Evolutionary conservation across 2,888 invertebrate genomes (phyloP).

Genomic region (Diarsia dahlii): DNA sequence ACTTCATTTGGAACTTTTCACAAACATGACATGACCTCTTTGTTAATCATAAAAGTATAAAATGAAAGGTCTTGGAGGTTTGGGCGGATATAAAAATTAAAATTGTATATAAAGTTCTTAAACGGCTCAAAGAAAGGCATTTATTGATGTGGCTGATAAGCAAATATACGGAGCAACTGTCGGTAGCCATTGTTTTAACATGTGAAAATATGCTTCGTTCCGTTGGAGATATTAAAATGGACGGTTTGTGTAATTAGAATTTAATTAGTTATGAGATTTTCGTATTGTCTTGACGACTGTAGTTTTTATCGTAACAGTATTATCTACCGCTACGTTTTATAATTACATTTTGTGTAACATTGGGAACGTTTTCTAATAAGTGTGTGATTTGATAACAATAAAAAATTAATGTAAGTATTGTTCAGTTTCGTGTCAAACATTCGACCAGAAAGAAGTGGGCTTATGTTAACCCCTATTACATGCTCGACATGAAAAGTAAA

Average conservation of each 20-base stretch:
- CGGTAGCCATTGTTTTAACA: constrained; percentile 88
- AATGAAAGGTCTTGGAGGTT: constrained; percentile 60
- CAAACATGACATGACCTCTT: constrained; percentile 59
- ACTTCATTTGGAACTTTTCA: constrained; percentile 69
- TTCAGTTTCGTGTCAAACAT: constrained; percentile 4
- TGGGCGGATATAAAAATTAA: constrained; percentile 81
- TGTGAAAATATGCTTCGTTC: constrained; percentile 85
- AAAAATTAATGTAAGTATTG: not conserved
- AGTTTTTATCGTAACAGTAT: constrained; percentile 27
- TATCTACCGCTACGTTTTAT: constrained; percentile 1
- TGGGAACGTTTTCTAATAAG: constrained; percentile 20
- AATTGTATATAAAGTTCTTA: constrained; percentile 83
- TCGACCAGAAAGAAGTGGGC: constrained; percentile 24
- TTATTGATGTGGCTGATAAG: constrained; percentile 86
- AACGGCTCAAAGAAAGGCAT: constrained; percentile 85
- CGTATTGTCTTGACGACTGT: constrained; percentile 43
- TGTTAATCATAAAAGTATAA: not conserved
- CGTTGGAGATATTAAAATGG: constrained; percentile 80
- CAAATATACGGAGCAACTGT: constrained; percentile 82
- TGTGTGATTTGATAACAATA: not conserved
- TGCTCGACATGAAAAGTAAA: constrained; percentile 3
- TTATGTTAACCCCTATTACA: constrained; percentile 50
- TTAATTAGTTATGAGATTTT: constrained; percentile 78
- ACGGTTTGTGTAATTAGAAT: constrained; percentile 83
- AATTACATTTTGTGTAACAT: constrained; percentile 42